These are phyloP conservation scores for Troides helena DNA, from an alignment of 2,888 invertebrate species.

Conservation along the genomic window DNA sequence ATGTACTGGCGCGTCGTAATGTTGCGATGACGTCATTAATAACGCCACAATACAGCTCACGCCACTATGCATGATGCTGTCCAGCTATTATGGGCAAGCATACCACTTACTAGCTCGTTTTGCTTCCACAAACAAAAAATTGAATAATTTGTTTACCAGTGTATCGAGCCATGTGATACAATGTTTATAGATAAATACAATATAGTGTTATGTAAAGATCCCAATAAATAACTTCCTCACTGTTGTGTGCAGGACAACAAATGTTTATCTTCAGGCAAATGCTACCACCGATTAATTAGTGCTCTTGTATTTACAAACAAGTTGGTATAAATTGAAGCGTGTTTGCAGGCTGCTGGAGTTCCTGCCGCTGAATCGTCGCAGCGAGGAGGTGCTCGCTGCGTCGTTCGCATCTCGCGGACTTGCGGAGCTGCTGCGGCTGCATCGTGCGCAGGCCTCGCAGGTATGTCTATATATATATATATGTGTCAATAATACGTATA, in stretches of 20 bases:
- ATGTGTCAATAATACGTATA: too few species aligned
- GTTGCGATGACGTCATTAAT: constrained; percentile 62
- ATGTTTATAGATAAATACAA: too few species aligned
- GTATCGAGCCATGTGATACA: too few species aligned
- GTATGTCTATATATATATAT: constrained; percentile 35
- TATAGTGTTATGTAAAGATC: too few species aligned
- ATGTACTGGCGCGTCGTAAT: constrained; percentile 66
- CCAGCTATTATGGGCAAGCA: too few species aligned
- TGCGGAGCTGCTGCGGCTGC: constrained; percentile 88
- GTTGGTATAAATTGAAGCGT: background rate
- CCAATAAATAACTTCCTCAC: too few species aligned
- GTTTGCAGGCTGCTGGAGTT: constrained; percentile 90
- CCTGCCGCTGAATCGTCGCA: constrained; percentile 95
- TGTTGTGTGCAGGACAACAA: too few species aligned
- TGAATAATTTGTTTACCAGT: too few species aligned
- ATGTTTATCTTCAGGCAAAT: too few species aligned
- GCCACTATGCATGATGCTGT: too few species aligned
- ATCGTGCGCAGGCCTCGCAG: constrained; percentile 91
- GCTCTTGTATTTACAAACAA: background rate
- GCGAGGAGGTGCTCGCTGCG: constrained; percentile 91
- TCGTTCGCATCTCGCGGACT: constrained; percentile 90
- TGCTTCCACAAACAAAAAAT: too few species aligned
- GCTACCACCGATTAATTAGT: background rate
- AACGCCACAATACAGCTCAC: constrained; percentile 49
- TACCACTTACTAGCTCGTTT: too few species aligned